Conservation (phyloP, 30 jellyfish, hydroid and myxozoan genomes). For the Mastigias papua region DNA sequence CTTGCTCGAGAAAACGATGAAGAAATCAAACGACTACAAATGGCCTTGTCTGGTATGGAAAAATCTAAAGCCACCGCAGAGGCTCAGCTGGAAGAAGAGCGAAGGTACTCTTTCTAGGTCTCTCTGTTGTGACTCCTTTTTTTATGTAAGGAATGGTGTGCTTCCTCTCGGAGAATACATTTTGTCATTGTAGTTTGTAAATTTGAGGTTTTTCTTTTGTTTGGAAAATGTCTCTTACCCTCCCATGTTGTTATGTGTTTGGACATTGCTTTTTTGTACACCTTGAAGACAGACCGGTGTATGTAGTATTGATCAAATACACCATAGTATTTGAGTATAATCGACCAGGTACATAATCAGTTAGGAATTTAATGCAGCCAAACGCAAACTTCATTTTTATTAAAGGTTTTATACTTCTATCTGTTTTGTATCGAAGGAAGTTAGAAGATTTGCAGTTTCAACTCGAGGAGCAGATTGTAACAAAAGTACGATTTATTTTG, state of each 20-base stretch:
- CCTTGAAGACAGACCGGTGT: no score
- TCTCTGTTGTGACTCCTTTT: background rate
- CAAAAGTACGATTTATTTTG: slow-evolving; percentile 33
- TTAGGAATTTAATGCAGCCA: no score
- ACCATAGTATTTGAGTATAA: no score
- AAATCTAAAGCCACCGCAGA: slow-evolving; percentile 40
- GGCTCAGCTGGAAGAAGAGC: slow-evolving; percentile 65
- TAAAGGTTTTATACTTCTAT: background rate
- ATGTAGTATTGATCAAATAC: no score
- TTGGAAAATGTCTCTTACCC: no score
- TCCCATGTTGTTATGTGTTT: no score
- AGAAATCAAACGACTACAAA: slow-evolving; percentile 53
- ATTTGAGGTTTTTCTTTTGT: no score
- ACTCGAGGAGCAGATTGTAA: slow-evolving; percentile 87
- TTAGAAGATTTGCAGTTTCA: slow-evolving; percentile 94
- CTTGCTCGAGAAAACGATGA: slow-evolving; percentile 65
- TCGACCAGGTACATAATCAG: no score
- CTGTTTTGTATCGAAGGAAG: slow-evolving; percentile 53
- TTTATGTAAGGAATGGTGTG: no score
- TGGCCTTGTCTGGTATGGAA: slow-evolving; percentile 26
- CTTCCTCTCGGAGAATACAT: no score
- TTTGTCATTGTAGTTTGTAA: no score
- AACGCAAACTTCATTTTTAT: background rate
- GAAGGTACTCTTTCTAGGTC: slow-evolving; percentile 6
- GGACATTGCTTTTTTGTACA: no score